These are phyloP conservation scores for Phataginus tricuspis DNA, from an alignment of 2,797 vertebrate genomes.

Conservation along the genomic window DNA sequence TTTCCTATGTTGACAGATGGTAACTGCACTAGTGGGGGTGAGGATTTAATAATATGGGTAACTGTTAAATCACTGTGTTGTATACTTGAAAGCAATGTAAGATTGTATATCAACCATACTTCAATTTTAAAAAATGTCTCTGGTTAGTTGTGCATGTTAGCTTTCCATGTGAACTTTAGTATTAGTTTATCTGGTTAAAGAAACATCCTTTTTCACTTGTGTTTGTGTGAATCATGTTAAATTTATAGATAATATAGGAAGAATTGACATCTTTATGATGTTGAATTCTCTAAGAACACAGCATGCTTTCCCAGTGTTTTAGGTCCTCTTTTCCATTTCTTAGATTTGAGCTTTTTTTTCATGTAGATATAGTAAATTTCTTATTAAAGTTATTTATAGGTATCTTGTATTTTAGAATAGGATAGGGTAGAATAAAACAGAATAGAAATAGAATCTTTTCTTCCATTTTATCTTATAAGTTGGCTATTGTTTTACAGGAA, in stretches of 20 bases:
- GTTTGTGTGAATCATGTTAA: neutral
- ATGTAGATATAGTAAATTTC: neutral
- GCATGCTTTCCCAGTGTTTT: neutral
- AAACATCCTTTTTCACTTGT: neutral
- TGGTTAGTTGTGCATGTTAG: neutral
- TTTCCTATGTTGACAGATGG: too few relatives aligned
- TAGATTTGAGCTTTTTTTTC: neutral
- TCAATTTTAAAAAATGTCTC: neutral
- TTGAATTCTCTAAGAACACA: neutral
- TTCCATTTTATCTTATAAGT: neutral
- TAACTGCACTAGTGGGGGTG: too few relatives aligned
- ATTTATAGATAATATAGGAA: neutral
- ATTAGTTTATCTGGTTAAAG: neutral
- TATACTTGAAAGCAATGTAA: too few relatives aligned
- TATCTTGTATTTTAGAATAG: neutral
- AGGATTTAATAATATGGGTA: too few relatives aligned
- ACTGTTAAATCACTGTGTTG: too few relatives aligned
- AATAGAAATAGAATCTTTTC: constrained; percentile 21
- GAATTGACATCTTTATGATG: neutral
- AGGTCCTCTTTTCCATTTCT: neutral
- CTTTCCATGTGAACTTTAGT: neutral
- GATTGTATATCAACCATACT: too few relatives aligned
- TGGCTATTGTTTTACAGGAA: neutral
- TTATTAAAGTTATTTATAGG: neutral
- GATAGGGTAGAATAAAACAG: neutral